A percentile compares a stretch with the other conserved stretches of the same genome.
Conservation (phyloP, 2,797 vertebrate species). For the Sebastes aleutianus region DNA sequence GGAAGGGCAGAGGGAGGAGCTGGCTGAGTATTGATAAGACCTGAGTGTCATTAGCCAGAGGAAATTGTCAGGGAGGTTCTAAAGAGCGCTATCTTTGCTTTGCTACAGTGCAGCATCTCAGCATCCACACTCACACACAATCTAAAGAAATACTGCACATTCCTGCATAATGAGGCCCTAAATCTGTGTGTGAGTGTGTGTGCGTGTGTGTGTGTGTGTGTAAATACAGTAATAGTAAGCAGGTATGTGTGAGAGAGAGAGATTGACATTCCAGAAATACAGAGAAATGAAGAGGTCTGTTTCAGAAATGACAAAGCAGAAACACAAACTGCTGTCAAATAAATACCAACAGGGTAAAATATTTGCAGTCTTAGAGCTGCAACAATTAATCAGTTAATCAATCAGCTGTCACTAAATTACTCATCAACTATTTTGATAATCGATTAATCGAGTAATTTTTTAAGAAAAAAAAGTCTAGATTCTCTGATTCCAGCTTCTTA, state of each 20-base stretch:
- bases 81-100: constrained; percentile 74
- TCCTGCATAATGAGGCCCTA: constrained; percentile 90
- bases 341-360: not conserved
- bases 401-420: too few relatives aligned
- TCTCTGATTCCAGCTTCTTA: too few relatives aligned
- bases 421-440: too few relatives aligned
- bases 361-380: not conserved
- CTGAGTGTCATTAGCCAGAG: constrained; percentile 65
- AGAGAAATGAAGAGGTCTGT: constrained; percentile 14
- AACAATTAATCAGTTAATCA: too few relatives aligned
- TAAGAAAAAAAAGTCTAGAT: not conserved
- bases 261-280: constrained; percentile 49
- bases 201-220: constrained; percentile 34
- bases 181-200: constrained; percentile 45
- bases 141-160: constrained; percentile 95
- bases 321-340: constrained; percentile 15
- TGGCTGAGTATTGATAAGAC: constrained; percentile 62
- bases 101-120: constrained; percentile 83
- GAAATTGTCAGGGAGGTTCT: constrained; percentile 75
- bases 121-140: constrained; percentile 85
- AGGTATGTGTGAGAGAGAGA: constrained; percentile 47
- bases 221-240: constrained; percentile 57
- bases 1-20: constrained; percentile 41
- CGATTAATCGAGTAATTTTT: too few relatives aligned
- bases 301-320: constrained; percentile 3